phyloP scores from a whole-genome alignment of 2,797 vertebrate genomes.

The Leptoclinus maculatus region DNA sequence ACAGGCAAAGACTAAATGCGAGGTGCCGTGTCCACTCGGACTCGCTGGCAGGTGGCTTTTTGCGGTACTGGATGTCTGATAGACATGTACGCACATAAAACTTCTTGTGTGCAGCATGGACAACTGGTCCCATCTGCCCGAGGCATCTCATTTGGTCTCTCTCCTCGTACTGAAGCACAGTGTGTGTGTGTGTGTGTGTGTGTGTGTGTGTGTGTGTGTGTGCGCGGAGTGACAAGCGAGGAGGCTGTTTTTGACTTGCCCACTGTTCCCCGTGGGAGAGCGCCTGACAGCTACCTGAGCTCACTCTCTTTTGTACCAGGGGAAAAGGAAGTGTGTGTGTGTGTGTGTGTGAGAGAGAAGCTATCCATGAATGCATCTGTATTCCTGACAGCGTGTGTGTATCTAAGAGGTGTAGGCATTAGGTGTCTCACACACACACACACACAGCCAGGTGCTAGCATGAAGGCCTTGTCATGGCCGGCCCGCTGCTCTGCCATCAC shows the following conservation, averaged over 20 bases:
- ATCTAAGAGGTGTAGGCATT: slow-evolving; percentile 61
- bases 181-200: slow-evolving; percentile 20
- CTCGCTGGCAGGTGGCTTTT: slow-evolving; percentile 71
- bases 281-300: slow-evolving; percentile 80
- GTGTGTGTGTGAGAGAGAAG: slow-evolving; percentile 30
- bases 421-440: slow-evolving; percentile 41
- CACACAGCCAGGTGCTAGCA: slow-evolving; percentile 50
- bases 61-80: slow-evolving; percentile 34
- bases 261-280: slow-evolving; percentile 78
- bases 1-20: slow-evolving; percentile 77
- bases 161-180: slow-evolving; percentile 55
- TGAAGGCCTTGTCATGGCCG: slow-evolving; percentile 64
- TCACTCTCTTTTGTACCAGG: slow-evolving; percentile 69
- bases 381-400: slow-evolving; percentile 60
- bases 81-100: slow-evolving; percentile 35
- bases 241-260: slow-evolving; percentile 77
- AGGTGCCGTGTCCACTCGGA: slow-evolving; percentile 71
- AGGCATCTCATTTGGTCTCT: slow-evolving; percentile 63
- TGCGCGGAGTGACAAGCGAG: slow-evolving; percentile 68
- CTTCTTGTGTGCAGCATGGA: slow-evolving; percentile 43
- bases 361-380: slow-evolving; percentile 64
- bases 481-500: slow-evolving; percentile 57
- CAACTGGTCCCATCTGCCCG: slow-evolving; percentile 71
- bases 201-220: slow-evolving; percentile 19
- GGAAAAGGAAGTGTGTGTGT: slow-evolving; percentile 35